Conservation (phyloP, 1,140 invertebrate species). For the Zaprionus vittiger region DNA sequence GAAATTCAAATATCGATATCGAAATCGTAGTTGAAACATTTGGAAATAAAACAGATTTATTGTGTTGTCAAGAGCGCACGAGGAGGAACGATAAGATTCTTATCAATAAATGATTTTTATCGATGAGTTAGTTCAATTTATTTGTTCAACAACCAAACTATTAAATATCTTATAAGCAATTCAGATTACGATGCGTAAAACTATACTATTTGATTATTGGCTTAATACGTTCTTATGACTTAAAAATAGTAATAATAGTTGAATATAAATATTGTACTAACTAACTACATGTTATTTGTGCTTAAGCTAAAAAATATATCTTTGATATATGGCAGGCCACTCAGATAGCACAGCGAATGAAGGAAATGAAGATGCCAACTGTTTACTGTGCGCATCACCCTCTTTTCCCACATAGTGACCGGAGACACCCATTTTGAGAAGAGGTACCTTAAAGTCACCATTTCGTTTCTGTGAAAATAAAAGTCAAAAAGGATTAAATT, state of each 20-base stretch:
- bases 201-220: background rate
- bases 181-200: background rate
- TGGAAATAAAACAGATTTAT: background rate
- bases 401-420: slow-evolving; percentile 18
- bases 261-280: background rate
- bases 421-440: slow-evolving; percentile 15
- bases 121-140: background rate
- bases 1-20: background rate
- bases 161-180: background rate
- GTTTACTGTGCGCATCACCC: slow-evolving; percentile 14
- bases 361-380: slow-evolving; percentile 39
- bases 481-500: background rate
- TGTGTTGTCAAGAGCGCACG: background rate
- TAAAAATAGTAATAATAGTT: too few species aligned
- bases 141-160: background rate
- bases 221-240: too few species aligned
- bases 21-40: background rate
- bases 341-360: slow-evolving; percentile 30
- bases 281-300: background rate
- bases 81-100: background rate
- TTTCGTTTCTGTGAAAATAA: slow-evolving; percentile 30
- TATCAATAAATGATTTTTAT: background rate
- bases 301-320: slow-evolving; percentile 28
- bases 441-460: slow-evolving; percentile 18
- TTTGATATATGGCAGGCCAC: slow-evolving; percentile 49